These are phyloP conservation scores for Microvelia longipes DNA, from an alignment of 1,140 invertebrate species.

Conservation along the genomic window DNA sequence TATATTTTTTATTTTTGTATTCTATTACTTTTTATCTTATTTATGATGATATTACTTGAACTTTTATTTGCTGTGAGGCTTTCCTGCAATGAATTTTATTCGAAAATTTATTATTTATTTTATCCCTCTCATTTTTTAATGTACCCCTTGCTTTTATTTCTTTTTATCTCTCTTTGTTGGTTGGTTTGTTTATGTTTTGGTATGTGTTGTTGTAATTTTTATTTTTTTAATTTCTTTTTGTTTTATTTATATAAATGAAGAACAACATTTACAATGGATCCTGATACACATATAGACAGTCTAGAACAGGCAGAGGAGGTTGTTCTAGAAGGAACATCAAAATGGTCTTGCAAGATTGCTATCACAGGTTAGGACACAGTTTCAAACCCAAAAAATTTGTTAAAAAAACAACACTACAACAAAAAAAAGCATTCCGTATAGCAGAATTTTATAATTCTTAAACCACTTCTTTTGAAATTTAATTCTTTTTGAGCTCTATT, in stretches of 20 bases:
- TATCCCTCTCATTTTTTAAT: background rate
- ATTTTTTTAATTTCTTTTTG: slow-evolving; percentile 25
- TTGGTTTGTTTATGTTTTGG: too few relatives aligned
- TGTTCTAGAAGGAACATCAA: slow-evolving; percentile 97
- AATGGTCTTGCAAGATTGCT: slow-evolving; percentile 99
- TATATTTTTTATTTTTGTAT: too few relatives aligned
- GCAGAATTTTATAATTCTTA: too few relatives aligned
- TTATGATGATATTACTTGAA: background rate
- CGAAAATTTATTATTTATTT: background rate
- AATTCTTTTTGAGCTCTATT: background rate
- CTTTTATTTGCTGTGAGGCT: background rate
- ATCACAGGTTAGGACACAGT: slow-evolving; percentile 76
- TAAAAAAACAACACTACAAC: too few relatives aligned
- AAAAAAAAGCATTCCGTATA: background rate
- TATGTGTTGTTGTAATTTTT: slow-evolving; percentile 27
- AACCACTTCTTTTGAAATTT: background rate
- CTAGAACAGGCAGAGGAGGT: slow-evolving; percentile 92
- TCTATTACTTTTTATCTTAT: background rate
- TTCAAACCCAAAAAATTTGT: too few relatives aligned
- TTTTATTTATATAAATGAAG: too few relatives aligned
- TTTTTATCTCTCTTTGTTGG: too few relatives aligned
- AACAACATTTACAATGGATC: slow-evolving; percentile 93
- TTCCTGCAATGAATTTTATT: background rate
- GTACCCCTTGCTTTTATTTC: too few relatives aligned
- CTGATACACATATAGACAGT: slow-evolving; percentile 96